These are phyloP conservation scores for Peromyscus aztecus DNA, from an alignment of 2,797 vertebrate genomes.

Conservation along the genomic window DNA sequence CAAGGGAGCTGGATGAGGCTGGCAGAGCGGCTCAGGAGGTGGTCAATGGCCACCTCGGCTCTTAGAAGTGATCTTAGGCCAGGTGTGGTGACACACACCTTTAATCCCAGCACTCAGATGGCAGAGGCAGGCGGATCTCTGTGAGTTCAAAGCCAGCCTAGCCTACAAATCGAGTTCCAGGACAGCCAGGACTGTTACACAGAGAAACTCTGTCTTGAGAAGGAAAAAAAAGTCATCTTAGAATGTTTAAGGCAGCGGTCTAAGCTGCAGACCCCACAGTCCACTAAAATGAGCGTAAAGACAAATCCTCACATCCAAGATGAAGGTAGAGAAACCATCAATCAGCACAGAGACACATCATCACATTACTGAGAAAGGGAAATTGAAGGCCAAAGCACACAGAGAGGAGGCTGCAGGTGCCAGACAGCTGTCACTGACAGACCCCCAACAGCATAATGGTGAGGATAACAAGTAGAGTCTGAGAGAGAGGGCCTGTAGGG, in stretches of 20 bases:
- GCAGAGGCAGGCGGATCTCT: too few species aligned
- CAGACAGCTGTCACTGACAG: too few species aligned
- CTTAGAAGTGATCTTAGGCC: too few species aligned
- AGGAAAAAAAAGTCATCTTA: neutral
- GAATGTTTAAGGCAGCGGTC: neutral
- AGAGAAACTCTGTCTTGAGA: too few species aligned
- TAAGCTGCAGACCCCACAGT: neutral
- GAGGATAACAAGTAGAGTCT: neutral
- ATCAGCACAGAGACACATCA: neutral
- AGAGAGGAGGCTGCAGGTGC: neutral
- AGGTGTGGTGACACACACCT: too few species aligned
- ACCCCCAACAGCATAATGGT: too few species aligned
- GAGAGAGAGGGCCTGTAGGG: neutral
- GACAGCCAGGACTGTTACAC: too few species aligned
- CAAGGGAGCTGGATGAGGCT: accelerated
- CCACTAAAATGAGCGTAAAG: neutral
- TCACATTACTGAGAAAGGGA: neutral
- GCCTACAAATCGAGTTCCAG: too few species aligned
- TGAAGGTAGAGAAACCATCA: neutral
- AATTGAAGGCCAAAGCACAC: neutral
- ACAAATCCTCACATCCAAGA: neutral
- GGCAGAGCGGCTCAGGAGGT: neutral
- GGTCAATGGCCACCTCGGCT: accelerated
- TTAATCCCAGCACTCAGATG: too few species aligned
- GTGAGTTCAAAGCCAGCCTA: too few species aligned